Conservation (phyloP, 2,888 invertebrate genomes). For the Polia nebulosa region DNA sequence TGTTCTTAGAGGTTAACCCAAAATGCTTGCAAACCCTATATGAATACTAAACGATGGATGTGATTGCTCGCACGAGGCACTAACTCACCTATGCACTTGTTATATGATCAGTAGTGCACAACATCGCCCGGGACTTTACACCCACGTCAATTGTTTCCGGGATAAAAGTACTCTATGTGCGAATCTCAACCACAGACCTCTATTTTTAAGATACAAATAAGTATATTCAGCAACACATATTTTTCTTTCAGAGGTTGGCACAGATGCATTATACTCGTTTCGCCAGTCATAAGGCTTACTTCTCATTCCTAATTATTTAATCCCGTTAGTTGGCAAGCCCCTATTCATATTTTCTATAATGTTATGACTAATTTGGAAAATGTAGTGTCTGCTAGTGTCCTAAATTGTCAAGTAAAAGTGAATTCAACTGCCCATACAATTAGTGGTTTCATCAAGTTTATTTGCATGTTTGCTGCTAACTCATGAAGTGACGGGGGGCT, state of each 20-base stretch:
- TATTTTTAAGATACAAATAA: too few relatives aligned
- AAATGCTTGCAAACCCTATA: slow-evolving; percentile 16
- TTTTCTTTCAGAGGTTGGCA: too few relatives aligned
- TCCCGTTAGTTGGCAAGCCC: too few relatives aligned
- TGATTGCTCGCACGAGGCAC: slow-evolving; percentile 35
- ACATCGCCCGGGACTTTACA: background rate
- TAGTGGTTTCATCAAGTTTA: background rate
- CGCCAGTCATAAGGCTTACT: too few relatives aligned
- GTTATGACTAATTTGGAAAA: too few relatives aligned
- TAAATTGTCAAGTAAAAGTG: too few relatives aligned
- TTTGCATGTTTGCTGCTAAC: background rate
- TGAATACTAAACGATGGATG: background rate
- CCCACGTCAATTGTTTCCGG: slow-evolving; percentile 4
- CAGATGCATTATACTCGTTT: too few relatives aligned
- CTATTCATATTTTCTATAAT: too few relatives aligned
- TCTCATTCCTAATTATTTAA: too few relatives aligned
- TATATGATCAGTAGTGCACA: background rate
- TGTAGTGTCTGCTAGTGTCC: too few relatives aligned
- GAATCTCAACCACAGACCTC: background rate
- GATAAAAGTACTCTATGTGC: background rate
- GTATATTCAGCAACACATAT: too few relatives aligned
- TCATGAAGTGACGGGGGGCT: background rate
- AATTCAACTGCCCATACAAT: background rate
- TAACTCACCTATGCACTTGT: background rate
- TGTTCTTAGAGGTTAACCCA: background rate